These are phyloP conservation scores for Biston betularia DNA, from an alignment of 2,888 invertebrate species.

Conservation along the genomic window DNA sequence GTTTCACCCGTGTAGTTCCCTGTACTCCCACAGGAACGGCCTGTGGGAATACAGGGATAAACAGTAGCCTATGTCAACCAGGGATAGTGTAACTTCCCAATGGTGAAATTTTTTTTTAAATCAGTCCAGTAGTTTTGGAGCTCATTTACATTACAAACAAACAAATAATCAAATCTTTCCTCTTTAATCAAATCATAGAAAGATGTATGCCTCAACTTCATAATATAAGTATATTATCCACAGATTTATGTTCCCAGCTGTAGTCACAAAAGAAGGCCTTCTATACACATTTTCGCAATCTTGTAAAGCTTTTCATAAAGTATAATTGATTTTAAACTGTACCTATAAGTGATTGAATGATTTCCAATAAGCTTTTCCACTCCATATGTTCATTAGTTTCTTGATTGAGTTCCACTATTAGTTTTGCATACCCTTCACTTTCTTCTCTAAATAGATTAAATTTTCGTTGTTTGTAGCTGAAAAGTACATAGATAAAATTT, in stretches of 20 bases:
- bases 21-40: too few relatives aligned
- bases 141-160: too few relatives aligned
- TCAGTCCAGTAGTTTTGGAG: too few relatives aligned
- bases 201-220: too few relatives aligned
- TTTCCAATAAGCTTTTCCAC: slow-evolving; percentile 91
- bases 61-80: too few relatives aligned
- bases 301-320: background rate
- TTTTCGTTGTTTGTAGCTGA: slow-evolving; percentile 99
- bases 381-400: slow-evolving; percentile 89
- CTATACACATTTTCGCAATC: background rate
- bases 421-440: slow-evolving; percentile 99
- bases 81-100: too few relatives aligned
- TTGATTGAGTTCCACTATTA: slow-evolving; percentile 97
- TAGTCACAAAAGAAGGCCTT: background rate
- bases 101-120: too few relatives aligned
- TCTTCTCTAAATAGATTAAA: slow-evolving; percentile 99
- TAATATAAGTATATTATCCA: background rate
- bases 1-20: too few relatives aligned
- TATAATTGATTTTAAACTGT: slow-evolving; percentile 45
- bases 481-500: slow-evolving; percentile 57
- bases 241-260: background rate
- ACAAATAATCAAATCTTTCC: too few relatives aligned
- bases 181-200: too few relatives aligned
- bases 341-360: slow-evolving; percentile 98
- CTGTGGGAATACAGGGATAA: too few relatives aligned